A percentile compares a stretch with the other conserved stretches of the same genome.
These are phyloP conservation scores for Ammospiza nelsoni DNA, from an alignment of 2,113 vertebrate genomes.

Conservation along the genomic window DNA sequence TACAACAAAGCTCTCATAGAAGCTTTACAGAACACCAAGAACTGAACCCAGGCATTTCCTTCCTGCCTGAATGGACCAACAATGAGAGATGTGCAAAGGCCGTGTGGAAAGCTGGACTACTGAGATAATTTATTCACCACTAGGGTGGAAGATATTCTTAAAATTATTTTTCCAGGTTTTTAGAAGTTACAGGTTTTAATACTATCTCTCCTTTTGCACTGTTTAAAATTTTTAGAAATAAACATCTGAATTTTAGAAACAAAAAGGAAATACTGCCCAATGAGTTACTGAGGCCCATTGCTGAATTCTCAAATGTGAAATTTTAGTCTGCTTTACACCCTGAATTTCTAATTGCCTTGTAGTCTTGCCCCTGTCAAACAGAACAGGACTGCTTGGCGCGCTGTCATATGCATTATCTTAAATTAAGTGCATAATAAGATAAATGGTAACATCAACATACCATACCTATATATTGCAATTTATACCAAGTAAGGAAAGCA, in stretches of 20 bases:
- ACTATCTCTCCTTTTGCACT: neutral
- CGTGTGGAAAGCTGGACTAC: neutral
- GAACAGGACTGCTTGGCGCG: neutral
- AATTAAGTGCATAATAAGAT: neutral
- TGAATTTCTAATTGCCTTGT: neutral
- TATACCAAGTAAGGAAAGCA: neutral
- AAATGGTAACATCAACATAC: neutral
- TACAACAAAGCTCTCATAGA: conserved; percentile 89
- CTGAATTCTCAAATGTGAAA: neutral
- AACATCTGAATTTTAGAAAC: neutral
- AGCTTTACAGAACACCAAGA: conserved; percentile 82
- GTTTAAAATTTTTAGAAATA: neutral
- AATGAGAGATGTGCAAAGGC: neutral
- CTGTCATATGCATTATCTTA: neutral
- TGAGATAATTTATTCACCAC: neutral
- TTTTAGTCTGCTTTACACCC: neutral
- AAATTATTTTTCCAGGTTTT: neutral
- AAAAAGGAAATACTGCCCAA: neutral
- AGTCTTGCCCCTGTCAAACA: neutral
- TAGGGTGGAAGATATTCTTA: neutral
- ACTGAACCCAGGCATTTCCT: conserved; percentile 66
- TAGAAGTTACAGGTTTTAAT: neutral
- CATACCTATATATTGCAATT: neutral
- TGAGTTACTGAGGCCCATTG: neutral
- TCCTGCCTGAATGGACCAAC: neutral